Evolutionary conservation across 2,113 vertebrate genomes (phyloP).

Genomic region (Ophthalmotilapia sp.): DNA sequence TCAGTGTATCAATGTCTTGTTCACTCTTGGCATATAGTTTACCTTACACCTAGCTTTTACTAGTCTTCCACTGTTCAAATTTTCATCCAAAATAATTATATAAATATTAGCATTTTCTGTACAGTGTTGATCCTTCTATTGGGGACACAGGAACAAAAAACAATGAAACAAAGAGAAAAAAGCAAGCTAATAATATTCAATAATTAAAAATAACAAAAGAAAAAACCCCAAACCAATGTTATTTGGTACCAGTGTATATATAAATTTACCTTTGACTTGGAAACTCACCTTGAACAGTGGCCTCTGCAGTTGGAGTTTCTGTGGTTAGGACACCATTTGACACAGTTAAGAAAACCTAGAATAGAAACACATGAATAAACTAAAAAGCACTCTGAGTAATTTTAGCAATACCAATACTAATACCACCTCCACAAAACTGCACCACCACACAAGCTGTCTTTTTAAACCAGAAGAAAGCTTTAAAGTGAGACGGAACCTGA

Average conservation of each 20-base stretch:
- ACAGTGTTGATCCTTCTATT: not conserved
- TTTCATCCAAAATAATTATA: not conserved
- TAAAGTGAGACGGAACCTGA: not conserved
- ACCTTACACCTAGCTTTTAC: not conserved
- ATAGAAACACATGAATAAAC: not conserved
- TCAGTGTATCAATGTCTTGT: not conserved
- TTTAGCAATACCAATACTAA: not conserved
- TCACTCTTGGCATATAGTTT: not conserved
- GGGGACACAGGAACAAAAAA: rapidly evolving
- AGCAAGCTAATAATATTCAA: not conserved
- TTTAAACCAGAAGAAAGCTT: not conserved
- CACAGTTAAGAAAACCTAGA: not conserved
- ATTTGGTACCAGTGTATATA: not conserved
- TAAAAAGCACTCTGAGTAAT: not conserved
- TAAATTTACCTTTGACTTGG: not conserved
- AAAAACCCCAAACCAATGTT: not conserved
- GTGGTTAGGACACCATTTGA: not conserved
- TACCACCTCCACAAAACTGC: not conserved
- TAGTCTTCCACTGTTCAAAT: not conserved
- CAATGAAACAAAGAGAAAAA: not conserved
- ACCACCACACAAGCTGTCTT: not conserved
- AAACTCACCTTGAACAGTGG: not conserved
- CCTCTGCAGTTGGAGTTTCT: not conserved
- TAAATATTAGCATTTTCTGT: not conserved
- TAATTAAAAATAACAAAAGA: not conserved